phyloP scores from a whole-genome alignment of 1,140 invertebrate species.

The Drosophila asahinai region DNA sequence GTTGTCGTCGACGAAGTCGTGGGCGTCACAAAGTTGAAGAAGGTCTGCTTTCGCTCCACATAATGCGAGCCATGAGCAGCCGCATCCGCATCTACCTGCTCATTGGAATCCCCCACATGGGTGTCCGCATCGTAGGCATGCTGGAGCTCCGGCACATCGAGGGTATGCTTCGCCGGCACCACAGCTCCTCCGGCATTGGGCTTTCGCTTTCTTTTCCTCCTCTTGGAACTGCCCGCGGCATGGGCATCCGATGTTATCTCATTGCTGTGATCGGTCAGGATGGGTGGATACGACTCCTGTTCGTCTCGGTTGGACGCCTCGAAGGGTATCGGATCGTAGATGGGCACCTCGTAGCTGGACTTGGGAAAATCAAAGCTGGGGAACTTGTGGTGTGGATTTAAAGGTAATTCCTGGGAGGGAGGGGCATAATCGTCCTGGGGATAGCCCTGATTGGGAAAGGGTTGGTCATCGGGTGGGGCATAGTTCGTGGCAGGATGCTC shows the following conservation, averaged over 20 bases:
- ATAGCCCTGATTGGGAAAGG: constrained; percentile 40
- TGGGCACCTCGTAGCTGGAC: constrained; percentile 82
- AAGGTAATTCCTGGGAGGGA: constrained; percentile 66
- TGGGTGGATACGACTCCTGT: constrained; percentile 76
- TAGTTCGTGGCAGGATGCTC: constrained; percentile 32
- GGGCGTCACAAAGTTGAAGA: constrained; percentile 30
- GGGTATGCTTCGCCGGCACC: constrained; percentile 65
- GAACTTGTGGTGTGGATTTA: constrained; percentile 69
- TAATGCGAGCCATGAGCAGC: constrained; percentile 58
- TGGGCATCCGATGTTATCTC: constrained; percentile 55
- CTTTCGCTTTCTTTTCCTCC: constrained; percentile 57
- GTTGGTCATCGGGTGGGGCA: constrained; percentile 17
- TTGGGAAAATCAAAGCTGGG: constrained; percentile 80
- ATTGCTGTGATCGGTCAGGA: constrained; percentile 20
- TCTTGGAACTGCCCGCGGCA: constrained; percentile 57
- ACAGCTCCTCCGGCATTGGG: constrained; percentile 15
- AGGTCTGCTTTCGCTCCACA: constrained; percentile 57
- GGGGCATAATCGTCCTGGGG: constrained; percentile 66
- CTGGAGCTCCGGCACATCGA: constrained; percentile 76
- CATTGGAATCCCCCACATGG: constrained; percentile 36
- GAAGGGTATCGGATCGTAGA: constrained; percentile 82
- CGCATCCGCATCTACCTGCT: constrained; percentile 49
- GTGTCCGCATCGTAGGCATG: constrained; percentile 69
- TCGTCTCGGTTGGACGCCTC: constrained; percentile 70
- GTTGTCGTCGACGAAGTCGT: constrained; percentile 33